Percentiles rank a stretch among this genome's conserved stretches.
Conservation (phyloP, 1,140 invertebrate species). For the Drosophila ananassae region DNA sequence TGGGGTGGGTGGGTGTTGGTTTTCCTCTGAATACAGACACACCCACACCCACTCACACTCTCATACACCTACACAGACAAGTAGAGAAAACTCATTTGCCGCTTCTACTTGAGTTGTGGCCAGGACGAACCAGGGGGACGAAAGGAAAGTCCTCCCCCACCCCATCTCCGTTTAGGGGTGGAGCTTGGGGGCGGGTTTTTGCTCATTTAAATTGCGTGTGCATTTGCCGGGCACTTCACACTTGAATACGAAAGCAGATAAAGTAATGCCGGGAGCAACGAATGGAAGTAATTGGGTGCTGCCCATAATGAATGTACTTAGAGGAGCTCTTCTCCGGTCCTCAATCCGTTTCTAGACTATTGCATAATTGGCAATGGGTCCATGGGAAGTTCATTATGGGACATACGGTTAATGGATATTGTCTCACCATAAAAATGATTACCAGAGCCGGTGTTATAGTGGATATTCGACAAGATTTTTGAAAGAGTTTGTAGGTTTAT, state of each 20-base stretch:
- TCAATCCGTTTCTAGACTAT: slow-evolving; percentile 40
- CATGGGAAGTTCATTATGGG: slow-evolving; percentile 29
- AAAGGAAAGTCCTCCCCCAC: not conserved
- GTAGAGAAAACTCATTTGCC: slow-evolving; percentile 75
- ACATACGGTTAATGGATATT: slow-evolving; percentile 40
- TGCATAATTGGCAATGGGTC: slow-evolving; percentile 43
- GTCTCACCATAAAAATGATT: slow-evolving; percentile 26
- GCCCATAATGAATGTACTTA: slow-evolving; percentile 61
- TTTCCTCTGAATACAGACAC: slow-evolving; percentile 24
- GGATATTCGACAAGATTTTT: not conserved
- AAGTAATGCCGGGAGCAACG: slow-evolving; percentile 68
- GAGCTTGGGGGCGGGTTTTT: slow-evolving; percentile 28
- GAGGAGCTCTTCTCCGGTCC: slow-evolving; percentile 11
- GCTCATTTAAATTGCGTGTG: slow-evolving; percentile 81
- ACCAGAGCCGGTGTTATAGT: not conserved
- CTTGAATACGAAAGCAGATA: slow-evolving; percentile 81
- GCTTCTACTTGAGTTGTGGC: slow-evolving; percentile 54
- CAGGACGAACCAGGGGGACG: not conserved
- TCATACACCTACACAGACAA: slow-evolving; percentile 26
- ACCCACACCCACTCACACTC: not conserved
- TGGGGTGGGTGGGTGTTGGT: not conserved
- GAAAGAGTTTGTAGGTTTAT: too few relatives aligned
- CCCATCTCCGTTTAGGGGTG: slow-evolving; percentile 7
- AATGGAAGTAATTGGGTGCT: slow-evolving; percentile 78
- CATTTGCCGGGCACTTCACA: slow-evolving; percentile 78